Conservation (phyloP, 2,888 invertebrate species). For the Phaonia tiefii region DNA sequence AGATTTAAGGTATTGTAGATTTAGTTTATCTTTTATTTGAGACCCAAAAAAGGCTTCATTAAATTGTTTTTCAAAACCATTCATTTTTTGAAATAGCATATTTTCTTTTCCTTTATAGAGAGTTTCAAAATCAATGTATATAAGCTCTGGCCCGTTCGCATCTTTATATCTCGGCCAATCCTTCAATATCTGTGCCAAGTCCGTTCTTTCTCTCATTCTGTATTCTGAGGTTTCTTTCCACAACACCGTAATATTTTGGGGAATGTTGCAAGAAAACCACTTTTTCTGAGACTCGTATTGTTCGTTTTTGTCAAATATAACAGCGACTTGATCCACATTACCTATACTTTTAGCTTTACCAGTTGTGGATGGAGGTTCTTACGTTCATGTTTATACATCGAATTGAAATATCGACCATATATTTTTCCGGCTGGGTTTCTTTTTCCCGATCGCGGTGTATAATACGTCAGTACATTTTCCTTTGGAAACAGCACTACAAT, state of each 20-base stretch:
- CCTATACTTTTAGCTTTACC: too few species aligned
- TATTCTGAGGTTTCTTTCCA: too few species aligned
- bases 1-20: slow-evolving; percentile 30
- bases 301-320: too few species aligned
- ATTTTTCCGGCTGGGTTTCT: too few species aligned
- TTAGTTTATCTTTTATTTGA: slow-evolving; percentile 46
- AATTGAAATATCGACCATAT: too few species aligned
- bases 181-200: slow-evolving; percentile 9
- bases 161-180: slow-evolving; percentile 53
- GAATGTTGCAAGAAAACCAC: background rate
- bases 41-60: slow-evolving; percentile 25
- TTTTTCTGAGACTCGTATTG: background rate
- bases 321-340: too few species aligned
- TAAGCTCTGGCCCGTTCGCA: slow-evolving; percentile 39
- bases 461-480: too few species aligned
- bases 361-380: too few species aligned
- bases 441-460: too few species aligned
- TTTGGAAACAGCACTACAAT: too few species aligned
- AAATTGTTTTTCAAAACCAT: slow-evolving; percentile 39
- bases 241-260: background rate
- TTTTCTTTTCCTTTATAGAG: slow-evolving; percentile 42
- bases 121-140: slow-evolving; percentile 44
- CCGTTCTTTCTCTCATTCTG: background rate
- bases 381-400: too few species aligned
- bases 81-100: slow-evolving; percentile 43